Conservation (phyloP, 2,113 vertebrate species). For the Sceloporus undulatus region DNA sequence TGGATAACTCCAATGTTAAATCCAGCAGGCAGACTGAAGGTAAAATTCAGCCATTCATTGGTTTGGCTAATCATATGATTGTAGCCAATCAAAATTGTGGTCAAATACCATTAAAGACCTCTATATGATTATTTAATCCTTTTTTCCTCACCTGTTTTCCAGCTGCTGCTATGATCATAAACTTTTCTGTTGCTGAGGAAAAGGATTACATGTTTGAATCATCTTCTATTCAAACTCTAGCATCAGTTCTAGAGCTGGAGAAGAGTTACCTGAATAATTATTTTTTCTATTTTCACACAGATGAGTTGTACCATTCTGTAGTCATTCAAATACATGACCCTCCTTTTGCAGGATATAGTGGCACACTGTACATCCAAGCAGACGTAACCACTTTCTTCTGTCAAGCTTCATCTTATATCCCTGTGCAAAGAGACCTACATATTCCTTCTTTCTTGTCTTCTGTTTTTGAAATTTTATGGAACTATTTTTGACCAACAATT, state of each 20-base stretch:
- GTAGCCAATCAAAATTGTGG: too few relatives aligned
- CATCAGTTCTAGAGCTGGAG: background rate
- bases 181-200: background rate
- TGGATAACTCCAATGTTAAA: too few relatives aligned
- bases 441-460: background rate
- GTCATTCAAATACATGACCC: background rate
- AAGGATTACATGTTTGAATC: background rate
- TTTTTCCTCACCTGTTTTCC: too few relatives aligned
- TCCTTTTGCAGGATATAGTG: background rate
- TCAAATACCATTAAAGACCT: too few relatives aligned
- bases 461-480: background rate
- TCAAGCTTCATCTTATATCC: background rate
- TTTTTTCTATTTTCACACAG: background rate
- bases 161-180: too few relatives aligned
- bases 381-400: background rate
- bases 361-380: background rate
- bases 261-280: background rate
- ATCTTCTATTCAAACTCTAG: background rate
- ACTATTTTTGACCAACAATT: constrained; percentile 4
- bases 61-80: too few relatives aligned
- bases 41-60: too few relatives aligned
- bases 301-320: background rate
- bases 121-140: too few relatives aligned
- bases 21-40: too few relatives aligned
- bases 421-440: background rate